Conservation (phyloP, 2,797 vertebrate genomes). For the Setipinna tenuifilis region DNA sequence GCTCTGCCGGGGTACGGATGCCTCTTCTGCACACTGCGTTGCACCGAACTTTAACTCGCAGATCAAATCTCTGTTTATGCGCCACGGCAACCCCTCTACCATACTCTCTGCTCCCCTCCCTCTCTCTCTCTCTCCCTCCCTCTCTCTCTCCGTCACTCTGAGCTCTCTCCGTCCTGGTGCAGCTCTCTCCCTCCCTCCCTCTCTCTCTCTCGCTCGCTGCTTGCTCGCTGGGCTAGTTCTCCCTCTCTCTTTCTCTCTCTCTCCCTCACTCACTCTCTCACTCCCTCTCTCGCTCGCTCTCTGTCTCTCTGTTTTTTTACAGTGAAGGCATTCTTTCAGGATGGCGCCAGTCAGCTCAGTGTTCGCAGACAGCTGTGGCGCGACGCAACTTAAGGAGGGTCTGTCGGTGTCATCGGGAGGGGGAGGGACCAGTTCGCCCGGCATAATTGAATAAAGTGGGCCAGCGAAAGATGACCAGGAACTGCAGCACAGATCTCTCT, state of each 20-base stretch:
- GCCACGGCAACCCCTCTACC: constrained; percentile 68
- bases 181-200: constrained; percentile 49
- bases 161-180: constrained; percentile 35
- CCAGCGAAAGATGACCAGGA: constrained; percentile 64
- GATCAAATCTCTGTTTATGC: constrained; percentile 80
- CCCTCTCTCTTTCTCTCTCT: too few relatives aligned
- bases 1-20: constrained; percentile 72
- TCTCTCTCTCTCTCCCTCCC: constrained; percentile 62
- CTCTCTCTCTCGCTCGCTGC: constrained; percentile 30
- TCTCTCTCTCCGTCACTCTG: constrained; percentile 64
- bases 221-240: constrained; percentile 37
- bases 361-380: constrained; percentile 98
- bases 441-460: constrained; percentile 77
- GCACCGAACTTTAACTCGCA: constrained; percentile 80
- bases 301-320: constrained; percentile 60
- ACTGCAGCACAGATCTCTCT: constrained; percentile 52
- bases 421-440: constrained; percentile 77
- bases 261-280: too few relatives aligned
- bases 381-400: constrained; percentile 99
- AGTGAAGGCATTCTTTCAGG: constrained; percentile 98
- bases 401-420: constrained; percentile 89
- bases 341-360: constrained; percentile 99
- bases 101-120: neutral
- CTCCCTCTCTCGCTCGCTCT: too few relatives aligned
- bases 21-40: constrained; percentile 76